Base-by-base conservation (phyloP, 2,797 vertebrate species). In the Lutjanus argentimaculatus region DNA sequence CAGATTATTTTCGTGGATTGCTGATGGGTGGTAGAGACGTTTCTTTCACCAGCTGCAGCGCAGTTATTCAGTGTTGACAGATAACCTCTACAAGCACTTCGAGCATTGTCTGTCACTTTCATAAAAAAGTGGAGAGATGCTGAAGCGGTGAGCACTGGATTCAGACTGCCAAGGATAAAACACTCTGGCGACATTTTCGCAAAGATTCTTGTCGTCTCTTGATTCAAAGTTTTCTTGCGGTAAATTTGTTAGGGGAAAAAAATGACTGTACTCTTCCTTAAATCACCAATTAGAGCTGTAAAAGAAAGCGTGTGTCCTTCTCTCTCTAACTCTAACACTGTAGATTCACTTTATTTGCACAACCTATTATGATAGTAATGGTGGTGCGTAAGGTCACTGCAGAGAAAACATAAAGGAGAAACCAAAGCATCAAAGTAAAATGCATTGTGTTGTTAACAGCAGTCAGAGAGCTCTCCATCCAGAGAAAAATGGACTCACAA, bases 1-100 rank as follows among this genome's bases (percentile, higher is more conserved):
- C 22, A 75, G 58, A 75, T 82, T 61, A 69, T 81, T 67, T 42
- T 1, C 14, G 16, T 61, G 48, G 57, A 70, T 63, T 70, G 8
- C n/a, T 55, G 79, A 74, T 67, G 80, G 84, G 82, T 64, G 53
- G 61, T 36, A 57, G 79, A 75, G 56, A 74, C 49, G 3, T 75
- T 77, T 84, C 52, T 70, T 62, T 80, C 64, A 69, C 9, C 49
- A 51, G 69, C 61, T 76, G 74, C 70, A 64, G 53, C 40, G 7
- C 19, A 9, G 72, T 75, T 57, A 36, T 71, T 75, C 48, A 85
- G 19, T 12, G 42, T 15, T 66, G 71, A 79, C 75, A 65, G 22
- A 45, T 81, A 76, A 74, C 17, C 57, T 80, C 59, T 10, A 45
- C 43, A 65, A 86, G 49, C 62, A 49, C 61, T 85, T 68, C 21